These are phyloP conservation scores for Anthonomus grandis DNA, from an alignment of 1,140 invertebrate genomes.

Conservation along the genomic window DNA sequence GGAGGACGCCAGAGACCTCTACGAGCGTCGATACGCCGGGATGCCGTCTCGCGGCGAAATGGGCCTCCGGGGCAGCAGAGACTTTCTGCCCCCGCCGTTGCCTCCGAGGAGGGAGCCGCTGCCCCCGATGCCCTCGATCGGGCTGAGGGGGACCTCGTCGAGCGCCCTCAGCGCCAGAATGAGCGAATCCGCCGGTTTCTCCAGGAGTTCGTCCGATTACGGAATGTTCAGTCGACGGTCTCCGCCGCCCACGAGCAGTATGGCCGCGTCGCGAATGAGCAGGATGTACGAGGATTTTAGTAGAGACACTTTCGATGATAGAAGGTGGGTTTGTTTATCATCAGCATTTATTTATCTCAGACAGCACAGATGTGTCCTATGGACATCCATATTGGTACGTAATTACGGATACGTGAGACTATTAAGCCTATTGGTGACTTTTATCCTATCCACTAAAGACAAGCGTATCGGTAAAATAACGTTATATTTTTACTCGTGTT, in stretches of 20 bases:
- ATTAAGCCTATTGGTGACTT: not conserved
- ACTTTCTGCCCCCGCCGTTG: constrained; percentile 60
- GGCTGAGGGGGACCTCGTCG: constrained; percentile 53
- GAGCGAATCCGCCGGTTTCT: constrained; percentile 46
- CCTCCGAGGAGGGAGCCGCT: constrained; percentile 63
- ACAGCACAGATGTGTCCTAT: not conserved
- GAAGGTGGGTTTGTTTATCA: constrained; percentile 57
- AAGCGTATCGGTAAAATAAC: not conserved
- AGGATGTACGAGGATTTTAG: constrained; percentile 82
- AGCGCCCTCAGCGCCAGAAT: constrained; percentile 51
- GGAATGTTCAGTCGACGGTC: constrained; percentile 79
- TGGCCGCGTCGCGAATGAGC: constrained; percentile 49
- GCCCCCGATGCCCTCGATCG: constrained; percentile 63
- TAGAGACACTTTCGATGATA: constrained; percentile 78
- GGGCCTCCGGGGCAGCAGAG: constrained; percentile 60
- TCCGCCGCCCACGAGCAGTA: constrained; percentile 53
- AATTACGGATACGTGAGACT: not conserved
- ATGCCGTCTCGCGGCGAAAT: constrained; percentile 60
- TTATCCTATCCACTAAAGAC: not conserved
- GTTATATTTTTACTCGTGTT: not conserved
- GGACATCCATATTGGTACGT: not conserved
- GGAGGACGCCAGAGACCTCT: constrained; percentile 72
- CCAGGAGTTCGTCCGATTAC: constrained; percentile 62
- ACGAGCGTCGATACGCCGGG: constrained; percentile 72
- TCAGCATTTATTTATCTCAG: not conserved